phyloP scores from a whole-genome alignment of 2,113 vertebrate genomes.

The Saguinus imperator region DNA sequence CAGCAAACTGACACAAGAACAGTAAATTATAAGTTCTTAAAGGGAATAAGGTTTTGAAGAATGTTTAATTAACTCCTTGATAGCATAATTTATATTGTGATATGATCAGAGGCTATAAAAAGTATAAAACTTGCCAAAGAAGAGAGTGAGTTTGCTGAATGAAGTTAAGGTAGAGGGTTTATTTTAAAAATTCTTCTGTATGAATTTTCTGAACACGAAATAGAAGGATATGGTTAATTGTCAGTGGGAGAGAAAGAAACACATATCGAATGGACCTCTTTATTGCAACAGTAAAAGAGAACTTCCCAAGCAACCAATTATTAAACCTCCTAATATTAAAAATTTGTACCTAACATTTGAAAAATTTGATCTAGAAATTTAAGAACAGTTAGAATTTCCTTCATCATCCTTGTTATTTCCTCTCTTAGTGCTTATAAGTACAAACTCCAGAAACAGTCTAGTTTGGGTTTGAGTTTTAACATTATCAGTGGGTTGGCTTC shows the following conservation, averaged over 20 bases:
- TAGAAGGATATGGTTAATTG: not conserved
- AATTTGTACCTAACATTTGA: slow-evolving; percentile 1
- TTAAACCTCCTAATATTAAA: slow-evolving; percentile 20
- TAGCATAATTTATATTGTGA: slow-evolving; percentile 41
- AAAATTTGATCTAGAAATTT: slow-evolving; percentile 20
- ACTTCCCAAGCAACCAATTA: not conserved
- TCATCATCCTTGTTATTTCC: not conserved
- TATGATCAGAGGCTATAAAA: slow-evolving; percentile 20
- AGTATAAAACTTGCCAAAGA: not conserved
- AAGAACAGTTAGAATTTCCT: not conserved
- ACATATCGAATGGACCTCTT: not conserved
- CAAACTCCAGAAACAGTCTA: not conserved
- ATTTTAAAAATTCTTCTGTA: slow-evolving; percentile 28
- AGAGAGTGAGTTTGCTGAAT: not conserved
- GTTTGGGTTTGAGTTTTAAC: not conserved
- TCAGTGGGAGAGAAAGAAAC: not conserved
- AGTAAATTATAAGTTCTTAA: slow-evolving; percentile 9
- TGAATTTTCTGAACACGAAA: not conserved
- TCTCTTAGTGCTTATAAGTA: not conserved
- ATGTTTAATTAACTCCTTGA: not conserved
- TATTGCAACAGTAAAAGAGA: not conserved
- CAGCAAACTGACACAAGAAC: no score
- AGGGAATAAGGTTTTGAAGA: slow-evolving; percentile 23
- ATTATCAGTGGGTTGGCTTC: not conserved
- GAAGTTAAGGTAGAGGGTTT: not conserved